Percentiles rank a stretch among this genome's conserved stretches.
These are phyloP conservation scores for Adoxophyes honmai DNA, from an alignment of 1,140 invertebrate genomes.

Conservation along the genomic window DNA sequence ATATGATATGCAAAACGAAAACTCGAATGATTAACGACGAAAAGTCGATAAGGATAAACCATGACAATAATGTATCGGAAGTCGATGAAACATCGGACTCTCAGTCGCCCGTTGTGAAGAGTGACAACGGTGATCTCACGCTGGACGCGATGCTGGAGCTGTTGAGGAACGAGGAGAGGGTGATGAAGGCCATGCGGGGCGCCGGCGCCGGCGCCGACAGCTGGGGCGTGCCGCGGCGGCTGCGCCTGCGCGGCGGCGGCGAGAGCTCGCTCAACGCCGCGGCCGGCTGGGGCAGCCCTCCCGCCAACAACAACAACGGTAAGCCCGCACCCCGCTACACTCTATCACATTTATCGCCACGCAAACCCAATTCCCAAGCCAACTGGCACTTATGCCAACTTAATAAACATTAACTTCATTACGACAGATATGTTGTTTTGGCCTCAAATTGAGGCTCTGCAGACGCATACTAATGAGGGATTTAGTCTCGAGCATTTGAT, in stretches of 20 bases:
- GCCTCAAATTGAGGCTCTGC: conserved; percentile 5
- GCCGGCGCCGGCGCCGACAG: conserved; percentile 54
- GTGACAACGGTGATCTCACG: conserved; percentile 62
- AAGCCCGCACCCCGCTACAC: conserved; percentile 19
- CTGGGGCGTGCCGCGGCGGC: conserved; percentile 79
- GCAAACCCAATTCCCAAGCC: background rate
- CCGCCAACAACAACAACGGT: conserved; percentile 80
- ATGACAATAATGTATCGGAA: conserved; percentile 70
- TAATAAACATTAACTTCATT: conserved; percentile 12
- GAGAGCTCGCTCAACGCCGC: conserved; percentile 87
- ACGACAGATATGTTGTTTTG: conserved; percentile 10
- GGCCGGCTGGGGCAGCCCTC: conserved; percentile 85
- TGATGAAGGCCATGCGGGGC: conserved; percentile 45
- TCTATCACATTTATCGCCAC: background rate
- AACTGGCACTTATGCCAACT: conserved; percentile 9
- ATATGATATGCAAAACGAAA: conserved; percentile 67
- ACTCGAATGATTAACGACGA: conserved; percentile 64
- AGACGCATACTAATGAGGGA: conserved; percentile 13
- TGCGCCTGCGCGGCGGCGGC: conserved; percentile 85
- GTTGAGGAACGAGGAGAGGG: conserved; percentile 46
- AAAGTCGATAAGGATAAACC: conserved; percentile 54
- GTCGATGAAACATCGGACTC: conserved; percentile 31
- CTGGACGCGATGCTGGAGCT: conserved; percentile 67
- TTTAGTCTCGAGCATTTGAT: background rate
- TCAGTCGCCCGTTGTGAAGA: conserved; percentile 41